A percentile compares a stretch with the other conserved stretches of the same genome.
These are phyloP conservation scores for Notolepis coatsorum DNA, from an alignment of 2,797 vertebrate species.

Conservation along the genomic window DNA sequence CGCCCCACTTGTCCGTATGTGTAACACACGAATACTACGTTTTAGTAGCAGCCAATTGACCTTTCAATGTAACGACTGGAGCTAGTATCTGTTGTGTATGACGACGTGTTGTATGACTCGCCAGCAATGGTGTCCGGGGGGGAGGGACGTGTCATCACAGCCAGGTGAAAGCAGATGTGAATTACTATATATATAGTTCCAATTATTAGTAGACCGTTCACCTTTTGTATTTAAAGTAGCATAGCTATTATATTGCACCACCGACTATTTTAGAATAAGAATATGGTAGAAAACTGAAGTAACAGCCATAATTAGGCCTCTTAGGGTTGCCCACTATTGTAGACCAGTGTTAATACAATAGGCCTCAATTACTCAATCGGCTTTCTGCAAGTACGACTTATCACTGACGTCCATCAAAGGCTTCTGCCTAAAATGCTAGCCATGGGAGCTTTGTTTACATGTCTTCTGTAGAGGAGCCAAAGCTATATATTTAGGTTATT, in stretches of 20 bases:
- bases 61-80: conserved; percentile 30
- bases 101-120: conserved; percentile 72
- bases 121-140: conserved; percentile 72
- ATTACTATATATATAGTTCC: not conserved
- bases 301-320: conserved; percentile 48
- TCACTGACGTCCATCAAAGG: not conserved
- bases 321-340: not conserved
- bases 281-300: conserved; percentile 4
- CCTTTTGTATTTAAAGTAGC: not conserved
- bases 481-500: too few relatives aligned
- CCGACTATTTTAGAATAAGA: not conserved
- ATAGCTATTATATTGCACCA: not conserved
- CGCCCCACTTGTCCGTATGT: not conserved
- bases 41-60: conserved; percentile 22
- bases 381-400: not conserved
- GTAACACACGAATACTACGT: not conserved
- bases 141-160: conserved; percentile 49
- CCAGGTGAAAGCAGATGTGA: conserved; percentile 60
- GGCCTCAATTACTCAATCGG: not conserved
- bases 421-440: not conserved
- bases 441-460: conserved; percentile 30
- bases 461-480: too few relatives aligned
- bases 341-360: not conserved
- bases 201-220: not conserved
- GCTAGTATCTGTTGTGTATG: conserved; percentile 54